Base-by-base conservation (phyloP, 1,140 invertebrate genomes). In the Pogonomyrmex barbatus region DNA sequence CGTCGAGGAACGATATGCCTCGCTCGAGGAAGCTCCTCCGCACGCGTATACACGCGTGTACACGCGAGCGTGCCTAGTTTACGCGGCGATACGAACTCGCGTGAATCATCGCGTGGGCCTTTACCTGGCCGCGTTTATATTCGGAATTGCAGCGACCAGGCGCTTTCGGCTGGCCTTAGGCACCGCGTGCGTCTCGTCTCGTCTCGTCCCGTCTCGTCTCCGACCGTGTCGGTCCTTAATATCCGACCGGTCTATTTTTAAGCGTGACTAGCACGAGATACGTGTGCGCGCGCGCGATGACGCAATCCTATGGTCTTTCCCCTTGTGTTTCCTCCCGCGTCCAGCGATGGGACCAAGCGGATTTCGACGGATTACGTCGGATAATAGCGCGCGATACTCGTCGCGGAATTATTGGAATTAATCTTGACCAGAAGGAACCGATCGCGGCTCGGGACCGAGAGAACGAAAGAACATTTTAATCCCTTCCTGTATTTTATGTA, bases 241-340 rank as follows among this genome's bases (percentile, higher is more conserved):
- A 93, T 93, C 88, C 86, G 84, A 89, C 82, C 79, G 90, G 91
- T 93, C 94, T 95, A 95, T 94, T 94, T 95, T 95, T 94, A 94
- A 94, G 93, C 93, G 77, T 94, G 93, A 94, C 91, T 93, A 90
- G 91, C 52, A 30, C 87, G 91, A 87, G 90, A 87, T 92, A 93
- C 92, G 93, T 92, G 93, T 92, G 91, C 91, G 89, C 91, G 90
- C 90, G 83, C 87, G 88, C 87, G 90, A 81, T 94, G 93, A 94
- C 91, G 93, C 90, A 94, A 94, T 94, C 90, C 88, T 91, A 91
- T 92, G 91, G 92, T 94, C 92, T 93, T 93, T 93, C 92, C 92
- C 89, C 87, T 91, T 88, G 85, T 89, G 87, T 88, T 87, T 90
- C 87, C 77, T 82, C 77, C 78, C 73, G 17, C 17, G n/a, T 1